These are phyloP conservation scores for Geococcyx californianus DNA, from an alignment of 2,113 vertebrate species.

Conservation along the genomic window DNA sequence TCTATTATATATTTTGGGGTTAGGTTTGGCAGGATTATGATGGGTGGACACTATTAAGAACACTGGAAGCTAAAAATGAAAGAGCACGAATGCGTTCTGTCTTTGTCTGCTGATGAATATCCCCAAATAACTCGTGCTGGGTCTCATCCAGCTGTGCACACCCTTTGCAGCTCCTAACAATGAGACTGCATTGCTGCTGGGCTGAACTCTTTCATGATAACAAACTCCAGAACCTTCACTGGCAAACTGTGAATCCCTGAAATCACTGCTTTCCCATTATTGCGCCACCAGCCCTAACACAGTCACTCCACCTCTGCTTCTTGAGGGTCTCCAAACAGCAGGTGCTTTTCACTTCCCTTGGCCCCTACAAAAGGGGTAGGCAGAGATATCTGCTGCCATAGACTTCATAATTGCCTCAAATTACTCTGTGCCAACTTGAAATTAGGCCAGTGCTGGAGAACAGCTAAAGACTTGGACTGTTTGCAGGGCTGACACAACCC, in stretches of 20 bases:
- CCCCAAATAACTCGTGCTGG: neutral
- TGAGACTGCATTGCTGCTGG: neutral
- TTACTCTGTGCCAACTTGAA: neutral
- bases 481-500: neutral
- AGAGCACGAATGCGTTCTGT: accelerated
- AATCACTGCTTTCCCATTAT: neutral
- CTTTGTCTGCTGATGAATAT: neutral
- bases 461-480: neutral
- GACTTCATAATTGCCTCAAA: neutral
- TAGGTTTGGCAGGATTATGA: neutral
- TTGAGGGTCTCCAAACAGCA: neutral
- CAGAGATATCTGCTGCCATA: neutral
- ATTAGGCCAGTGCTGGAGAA: neutral
- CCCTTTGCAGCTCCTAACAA: neutral
- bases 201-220: neutral
- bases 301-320: neutral
- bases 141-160: neutral
- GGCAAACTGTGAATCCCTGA: neutral
- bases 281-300: neutral
- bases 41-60: neutral
- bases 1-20: neutral
- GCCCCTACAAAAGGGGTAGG: neutral
- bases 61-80: neutral
- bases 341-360: neutral
- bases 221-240: neutral